phyloP scores from a whole-genome alignment of 2,113 vertebrate species.

The Cyprinodon brontotheroides region DNA sequence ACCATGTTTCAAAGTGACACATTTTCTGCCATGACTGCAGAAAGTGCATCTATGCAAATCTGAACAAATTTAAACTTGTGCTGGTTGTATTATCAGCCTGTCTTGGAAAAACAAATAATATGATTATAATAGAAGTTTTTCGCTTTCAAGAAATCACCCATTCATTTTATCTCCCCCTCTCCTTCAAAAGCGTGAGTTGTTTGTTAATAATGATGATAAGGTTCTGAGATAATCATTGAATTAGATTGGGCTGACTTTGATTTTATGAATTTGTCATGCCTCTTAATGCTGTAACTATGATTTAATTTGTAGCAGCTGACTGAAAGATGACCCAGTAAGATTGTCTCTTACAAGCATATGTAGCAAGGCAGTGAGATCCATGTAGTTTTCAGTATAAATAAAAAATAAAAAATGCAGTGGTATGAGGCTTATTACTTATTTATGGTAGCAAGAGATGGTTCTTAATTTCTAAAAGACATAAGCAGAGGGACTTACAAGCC shows the following conservation, averaged over 20 bases:
- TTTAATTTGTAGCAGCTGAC: slow-evolving; percentile 5
- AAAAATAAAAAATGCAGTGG: slow-evolving; percentile 1
- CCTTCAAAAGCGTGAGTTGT: slow-evolving; percentile 13
- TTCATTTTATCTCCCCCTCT: slow-evolving; percentile 13
- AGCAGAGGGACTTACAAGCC: background rate
- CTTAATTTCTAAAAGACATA: background rate
- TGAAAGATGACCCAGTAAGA: background rate
- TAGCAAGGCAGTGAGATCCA: background rate
- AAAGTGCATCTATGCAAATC: too few relatives aligned
- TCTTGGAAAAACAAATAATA: background rate
- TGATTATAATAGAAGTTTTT: background rate
- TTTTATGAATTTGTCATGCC: background rate
- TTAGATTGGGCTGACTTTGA: slow-evolving; percentile 3
- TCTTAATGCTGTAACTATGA: slow-evolving; percentile 1
- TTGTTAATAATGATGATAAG: slow-evolving; percentile 14
- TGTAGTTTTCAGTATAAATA: background rate
- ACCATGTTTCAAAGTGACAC: background rate
- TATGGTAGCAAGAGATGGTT: background rate
- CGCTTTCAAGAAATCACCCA: slow-evolving; percentile 16
- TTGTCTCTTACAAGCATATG: background rate
- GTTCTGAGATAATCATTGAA: slow-evolving; percentile 6
- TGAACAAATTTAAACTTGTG: too few relatives aligned
- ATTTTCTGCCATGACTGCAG: background rate
- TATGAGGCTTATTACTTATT: background rate
- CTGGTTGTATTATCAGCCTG: background rate